These are phyloP conservation scores for Coleophora deauratella DNA, from an alignment of 2,888 invertebrate species.

Conservation along the genomic window DNA sequence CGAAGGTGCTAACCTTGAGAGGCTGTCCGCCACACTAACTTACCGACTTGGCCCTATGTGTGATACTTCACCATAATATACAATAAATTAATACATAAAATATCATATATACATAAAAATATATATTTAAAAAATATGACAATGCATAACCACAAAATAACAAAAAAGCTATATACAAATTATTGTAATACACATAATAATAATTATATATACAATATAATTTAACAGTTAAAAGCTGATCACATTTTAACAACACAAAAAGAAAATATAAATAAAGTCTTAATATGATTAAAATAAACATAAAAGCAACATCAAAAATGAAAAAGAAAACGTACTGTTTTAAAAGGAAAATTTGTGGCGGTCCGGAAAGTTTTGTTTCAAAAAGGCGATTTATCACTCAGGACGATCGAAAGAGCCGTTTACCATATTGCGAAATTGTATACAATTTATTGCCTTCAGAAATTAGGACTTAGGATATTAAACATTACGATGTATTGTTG, in stretches of 20 bases:
- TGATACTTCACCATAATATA: too few species aligned
- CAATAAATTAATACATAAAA: constrained; percentile 3
- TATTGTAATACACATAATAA: constrained; percentile 2
- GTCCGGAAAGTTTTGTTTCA: too few species aligned
- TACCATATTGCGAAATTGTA: too few species aligned
- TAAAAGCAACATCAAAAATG: constrained; percentile 47
- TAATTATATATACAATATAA: constrained; percentile 20
- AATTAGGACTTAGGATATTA: too few species aligned
- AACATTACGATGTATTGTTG: too few species aligned
- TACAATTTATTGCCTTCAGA: too few species aligned
- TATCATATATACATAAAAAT: constrained; percentile 2
- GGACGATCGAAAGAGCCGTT: too few species aligned
- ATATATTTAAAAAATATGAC: constrained; percentile 15
- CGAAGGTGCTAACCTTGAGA: too few species aligned
- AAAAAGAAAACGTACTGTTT: constrained; percentile 29
- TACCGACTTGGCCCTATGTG: constrained; percentile 34
- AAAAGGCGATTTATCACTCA: too few species aligned
- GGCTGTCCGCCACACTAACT: constrained; percentile 45
- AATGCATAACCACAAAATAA: constrained; percentile 20
- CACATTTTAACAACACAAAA: constrained; percentile 18
- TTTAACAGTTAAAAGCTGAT: constrained; percentile 18
- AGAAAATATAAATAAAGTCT: constrained; percentile 16
- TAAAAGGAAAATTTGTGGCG: neutral
- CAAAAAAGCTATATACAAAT: constrained; percentile 25
- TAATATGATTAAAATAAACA: too few species aligned